Conservation (phyloP, 2,888 invertebrate species). For the Drymonia ruficornis region DNA sequence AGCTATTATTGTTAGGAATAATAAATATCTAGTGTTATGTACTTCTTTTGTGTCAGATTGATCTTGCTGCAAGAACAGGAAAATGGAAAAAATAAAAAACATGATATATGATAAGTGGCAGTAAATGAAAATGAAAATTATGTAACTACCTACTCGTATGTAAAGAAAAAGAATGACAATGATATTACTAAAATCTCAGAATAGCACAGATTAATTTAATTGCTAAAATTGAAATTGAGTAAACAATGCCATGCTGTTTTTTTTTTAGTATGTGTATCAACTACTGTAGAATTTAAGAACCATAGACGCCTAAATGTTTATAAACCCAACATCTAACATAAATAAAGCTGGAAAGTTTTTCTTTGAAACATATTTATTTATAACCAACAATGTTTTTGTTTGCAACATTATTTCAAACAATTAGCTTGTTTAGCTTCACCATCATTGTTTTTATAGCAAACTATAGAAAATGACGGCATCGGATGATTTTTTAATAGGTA, state of each 20-base stretch:
- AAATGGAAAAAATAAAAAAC: no score
- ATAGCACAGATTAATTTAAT: no score
- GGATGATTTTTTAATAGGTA: slow-evolving; percentile 10
- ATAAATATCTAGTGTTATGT: no score
- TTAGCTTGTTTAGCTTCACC: slow-evolving; percentile 16
- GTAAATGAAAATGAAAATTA: no score
- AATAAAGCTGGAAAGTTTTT: neutral
- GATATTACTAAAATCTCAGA: no score
- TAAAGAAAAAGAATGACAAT: no score
- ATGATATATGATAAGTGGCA: no score
- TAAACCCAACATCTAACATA: neutral
- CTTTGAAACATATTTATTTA: neutral
- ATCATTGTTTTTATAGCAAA: slow-evolving; percentile 7
- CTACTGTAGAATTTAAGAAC: neutral
- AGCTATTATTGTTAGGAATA: neutral
- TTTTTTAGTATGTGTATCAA: neutral
- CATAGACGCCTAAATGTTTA: neutral
- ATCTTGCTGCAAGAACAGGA: no score
- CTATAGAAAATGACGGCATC: slow-evolving; percentile 16
- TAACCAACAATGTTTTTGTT: neutral
- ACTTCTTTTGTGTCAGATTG: no score
- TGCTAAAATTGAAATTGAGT: no score
- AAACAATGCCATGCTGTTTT: no score
- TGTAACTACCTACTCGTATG: no score
- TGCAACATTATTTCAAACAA: slow-evolving; percentile 6